Evolutionary conservation across 2,888 invertebrate genomes (phyloP).

Genomic region (Cyaniris semiargus): DNA sequence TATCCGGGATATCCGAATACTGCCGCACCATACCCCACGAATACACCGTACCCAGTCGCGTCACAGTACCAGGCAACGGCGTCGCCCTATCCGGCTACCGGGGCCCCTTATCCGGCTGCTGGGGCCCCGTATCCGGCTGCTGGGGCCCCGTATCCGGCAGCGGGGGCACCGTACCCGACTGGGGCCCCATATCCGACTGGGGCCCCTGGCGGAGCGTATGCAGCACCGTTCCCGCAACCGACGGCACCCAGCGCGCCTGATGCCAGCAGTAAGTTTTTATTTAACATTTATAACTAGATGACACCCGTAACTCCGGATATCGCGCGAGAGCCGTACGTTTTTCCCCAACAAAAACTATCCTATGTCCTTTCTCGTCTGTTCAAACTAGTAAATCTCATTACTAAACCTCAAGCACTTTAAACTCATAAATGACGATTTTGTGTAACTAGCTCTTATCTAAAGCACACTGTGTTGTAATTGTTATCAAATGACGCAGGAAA

Average conservation of each 20-base stretch:
- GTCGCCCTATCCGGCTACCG: constrained; percentile 46
- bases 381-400: background rate
- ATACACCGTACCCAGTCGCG: background rate
- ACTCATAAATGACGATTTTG: background rate
- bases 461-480: background rate
- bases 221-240: constrained; percentile 44
- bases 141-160: constrained; percentile 43
- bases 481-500: constrained; percentile 32
- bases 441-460: background rate
- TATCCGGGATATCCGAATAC: background rate
- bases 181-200: constrained; percentile 47
- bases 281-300: background rate
- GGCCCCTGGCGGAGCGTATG: constrained; percentile 29
- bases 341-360: too few relatives aligned
- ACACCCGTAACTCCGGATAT: background rate
- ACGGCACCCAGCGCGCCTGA: constrained; percentile 58
- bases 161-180: constrained; percentile 55
- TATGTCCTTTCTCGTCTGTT: too few relatives aligned
- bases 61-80: constrained; percentile 35
- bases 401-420: background rate
- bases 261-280: constrained; percentile 49
- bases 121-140: constrained; percentile 46
- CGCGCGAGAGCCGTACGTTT: too few relatives aligned
- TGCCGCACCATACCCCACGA: background rate
- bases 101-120: constrained; percentile 40